Evolutionary conservation across 2,113 vertebrate species (phyloP), one percentile per base, ranked within the genome.

Genomic region (Nothobranchius furzeri): DNA sequence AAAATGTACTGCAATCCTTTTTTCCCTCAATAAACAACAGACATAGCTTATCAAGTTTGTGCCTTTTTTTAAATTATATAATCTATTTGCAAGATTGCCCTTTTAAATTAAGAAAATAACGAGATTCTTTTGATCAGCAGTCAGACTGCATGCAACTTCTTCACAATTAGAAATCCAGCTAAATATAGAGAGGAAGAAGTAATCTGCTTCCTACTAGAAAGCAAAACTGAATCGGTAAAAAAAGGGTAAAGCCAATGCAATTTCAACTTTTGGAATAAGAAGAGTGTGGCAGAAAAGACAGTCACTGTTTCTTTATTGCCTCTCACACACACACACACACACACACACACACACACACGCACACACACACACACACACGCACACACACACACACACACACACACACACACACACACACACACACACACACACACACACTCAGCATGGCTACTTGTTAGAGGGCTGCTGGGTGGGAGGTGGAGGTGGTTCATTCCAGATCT

Each of bases 401-500:
- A 59, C 43, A 79, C 56, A 63, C 46, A 47, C 5, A 8, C n/a
- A 17, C n/a, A 6, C 47, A 49, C 47, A 49, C 14, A 60, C 46
- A 57, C 14, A 59, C 51, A 60, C 54, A 68, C 15, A 49, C 51
- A 53, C 56, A 47, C 8, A 37, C 46, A 63, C 48, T 75, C 57
- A 61, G 47, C 64, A 61, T 49, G 64, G 68, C 76, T 75, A 78
- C 78, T 83, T 79, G 80, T 87, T 84, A 68, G 74, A 82, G 68
- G 80, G 73, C 76, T 78, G 80, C 76, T 70, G 57, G 76, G 82
- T 81, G 76, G 87, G 84, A 78, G 83, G 85, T 30, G 51, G 48
- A 63, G 54, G 74, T 49, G 76, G 76, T 74, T 81, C 64, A 80
- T 84, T 85, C 75, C 80, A 85, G 76, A 78, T 88, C 80, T 81